Evolutionary conservation across 2,797 vertebrate genomes (phyloP), one percentile per base, ranked within the genome.

Genomic region (Decapterus maruadsi): DNA sequence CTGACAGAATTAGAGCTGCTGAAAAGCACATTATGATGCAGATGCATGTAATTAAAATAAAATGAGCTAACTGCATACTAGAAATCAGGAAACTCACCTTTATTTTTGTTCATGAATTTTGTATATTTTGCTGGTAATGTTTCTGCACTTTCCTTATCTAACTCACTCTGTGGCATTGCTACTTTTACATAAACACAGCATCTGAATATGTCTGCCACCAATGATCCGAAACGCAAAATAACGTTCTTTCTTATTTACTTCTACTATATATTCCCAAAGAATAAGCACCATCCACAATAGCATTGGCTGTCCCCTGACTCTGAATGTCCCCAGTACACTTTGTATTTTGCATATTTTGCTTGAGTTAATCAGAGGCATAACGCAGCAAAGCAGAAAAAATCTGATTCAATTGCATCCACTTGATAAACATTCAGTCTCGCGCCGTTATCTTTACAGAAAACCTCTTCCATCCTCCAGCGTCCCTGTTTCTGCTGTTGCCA

Each of bases 401-500:
- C 50, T 0, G 16, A 64, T 68, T 79, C 11, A 50, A 38, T 38
- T 75, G 68, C 29, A 22, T 72, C 66, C 55, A 38, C 38, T 60
- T 68, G 62, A 72, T 56, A 71, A 81, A 74, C 71, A 68, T 65
- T 75, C 36, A 74, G 16, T 75, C 51, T 59, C 34, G 19, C 31
- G 17, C 45, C 0, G 8, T 72, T 75, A 69, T 76, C 55, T 72
- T 72, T 46, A n/a, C 71, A 66, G 57, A n/a, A 50, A 71, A 55
- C 34, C 53, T 19, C 70, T 59, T 80, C 58, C 66, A 29, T 66
- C 51, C 54, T 43, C 6, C 68, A 10, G 46, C 61, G 8, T 29
- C n/a, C n/a, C 22, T 10, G 16, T 58, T 12, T 1, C 36, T 19
- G 31, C 68, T 46, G 61, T n/a, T 73, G 67, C 82, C 73, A 38